Evolutionary conservation across 2,113 vertebrate genomes (phyloP).

Genomic region (Periophthalmodon schlosseri): DNA sequence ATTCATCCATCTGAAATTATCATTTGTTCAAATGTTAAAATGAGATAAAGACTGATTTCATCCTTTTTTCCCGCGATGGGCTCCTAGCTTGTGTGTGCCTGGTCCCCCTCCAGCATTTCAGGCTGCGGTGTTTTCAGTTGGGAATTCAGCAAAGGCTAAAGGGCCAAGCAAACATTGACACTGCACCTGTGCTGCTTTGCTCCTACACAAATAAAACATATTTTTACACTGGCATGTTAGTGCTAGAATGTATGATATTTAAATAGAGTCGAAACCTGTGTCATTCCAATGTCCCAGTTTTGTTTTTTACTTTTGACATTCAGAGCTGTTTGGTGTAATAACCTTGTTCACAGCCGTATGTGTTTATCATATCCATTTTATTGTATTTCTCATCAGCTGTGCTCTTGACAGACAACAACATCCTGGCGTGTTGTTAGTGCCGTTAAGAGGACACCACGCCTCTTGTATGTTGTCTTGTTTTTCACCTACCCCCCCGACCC

Average conservation of each 20-base stretch:
- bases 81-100: slow-evolving; percentile 45
- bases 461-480: slow-evolving; percentile 73
- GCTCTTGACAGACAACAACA: slow-evolving; percentile 59
- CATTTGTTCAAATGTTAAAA: too few relatives aligned
- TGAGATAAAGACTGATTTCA: neutral
- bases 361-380: slow-evolving; percentile 60
- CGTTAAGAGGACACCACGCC: slow-evolving; percentile 61
- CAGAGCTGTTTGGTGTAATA: slow-evolving; percentile 38
- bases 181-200: slow-evolving; percentile 30
- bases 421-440: slow-evolving; percentile 54
- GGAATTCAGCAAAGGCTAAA: slow-evolving; percentile 65
- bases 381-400: slow-evolving; percentile 61
- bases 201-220: slow-evolving; percentile 37
- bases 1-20: too few relatives aligned
- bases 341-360: slow-evolving; percentile 47
- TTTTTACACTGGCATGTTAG: slow-evolving; percentile 27
- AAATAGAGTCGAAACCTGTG: neutral
- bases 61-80: slow-evolving; percentile 38
- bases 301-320: slow-evolving; percentile 14
- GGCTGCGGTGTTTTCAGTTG: slow-evolving; percentile 56
- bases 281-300: slow-evolving; percentile 6
- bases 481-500: slow-evolving; percentile 56
- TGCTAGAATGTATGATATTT: slow-evolving; percentile 18
- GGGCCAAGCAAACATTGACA: slow-evolving; percentile 60
- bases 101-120: slow-evolving; percentile 36